Conservation (phyloP, 2,888 invertebrate genomes). For the Aleiodes leptofemur region DNA sequence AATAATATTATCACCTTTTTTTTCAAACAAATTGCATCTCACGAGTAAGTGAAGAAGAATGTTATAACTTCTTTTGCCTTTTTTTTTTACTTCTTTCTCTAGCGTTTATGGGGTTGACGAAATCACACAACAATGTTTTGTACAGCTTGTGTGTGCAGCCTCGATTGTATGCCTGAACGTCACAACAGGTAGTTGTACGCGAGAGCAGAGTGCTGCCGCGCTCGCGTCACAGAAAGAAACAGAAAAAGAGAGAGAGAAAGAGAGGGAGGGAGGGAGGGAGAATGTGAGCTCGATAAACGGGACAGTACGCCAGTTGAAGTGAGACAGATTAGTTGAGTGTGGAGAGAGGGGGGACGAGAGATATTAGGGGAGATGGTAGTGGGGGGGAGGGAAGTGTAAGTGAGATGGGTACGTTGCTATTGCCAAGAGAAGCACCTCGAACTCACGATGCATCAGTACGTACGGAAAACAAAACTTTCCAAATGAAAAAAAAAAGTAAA, state of each 20-base stretch:
- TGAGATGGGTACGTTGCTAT: slow-evolving; percentile 37
- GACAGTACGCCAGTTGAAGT: slow-evolving; percentile 41
- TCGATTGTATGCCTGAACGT: slow-evolving; percentile 62
- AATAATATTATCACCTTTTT: neutral
- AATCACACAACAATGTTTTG: slow-evolving; percentile 45
- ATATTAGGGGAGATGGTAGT: slow-evolving; percentile 9
- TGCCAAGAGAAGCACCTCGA: slow-evolving; percentile 26
- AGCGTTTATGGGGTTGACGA: neutral
- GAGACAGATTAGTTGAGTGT: slow-evolving; percentile 41
- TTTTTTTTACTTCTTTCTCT: slow-evolving; percentile 11
- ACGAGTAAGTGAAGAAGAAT: neutral
- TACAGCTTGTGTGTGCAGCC: slow-evolving; percentile 54
- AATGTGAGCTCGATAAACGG: slow-evolving; percentile 46
- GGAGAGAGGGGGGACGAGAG: slow-evolving; percentile 35
- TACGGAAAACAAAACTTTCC: neutral
- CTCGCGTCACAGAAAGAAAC: slow-evolving; percentile 53
- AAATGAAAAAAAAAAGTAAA: neutral
- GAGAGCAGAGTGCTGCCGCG: slow-evolving; percentile 63
- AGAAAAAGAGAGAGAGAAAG: slow-evolving; percentile 37
- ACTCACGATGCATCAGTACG: neutral
- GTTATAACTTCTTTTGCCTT: neutral
- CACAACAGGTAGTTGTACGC: slow-evolving; percentile 72
- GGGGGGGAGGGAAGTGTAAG: slow-evolving; percentile 43
- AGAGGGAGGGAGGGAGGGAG: slow-evolving; percentile 40
- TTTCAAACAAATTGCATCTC: neutral